Base-by-base conservation (phyloP, 2,888 invertebrate genomes). In the Augiades crinisus region DNA sequence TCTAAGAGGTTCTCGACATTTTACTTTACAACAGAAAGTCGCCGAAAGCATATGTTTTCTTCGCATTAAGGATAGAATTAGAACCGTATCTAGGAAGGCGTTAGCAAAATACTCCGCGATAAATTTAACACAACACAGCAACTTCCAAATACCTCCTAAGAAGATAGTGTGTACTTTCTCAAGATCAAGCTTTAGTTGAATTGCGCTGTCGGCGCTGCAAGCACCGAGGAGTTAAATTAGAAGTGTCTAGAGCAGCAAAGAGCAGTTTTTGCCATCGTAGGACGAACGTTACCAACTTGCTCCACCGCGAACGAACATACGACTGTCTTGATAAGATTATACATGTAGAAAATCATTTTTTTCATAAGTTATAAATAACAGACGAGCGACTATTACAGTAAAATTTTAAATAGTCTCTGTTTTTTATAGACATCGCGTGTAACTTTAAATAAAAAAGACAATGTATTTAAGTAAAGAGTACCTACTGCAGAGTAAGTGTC, bases 151-250 rank as follows among this genome's bases (percentile, higher is more conserved):
- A 37, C 27, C 37, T 10, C 10, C 44, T 45, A 17, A 38, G 47
- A 37, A 47, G 45, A 51, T 37, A 37, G 44, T 36, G 41, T 49
- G 38, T 38, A 51, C 30, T 45, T 51, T 51, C 51, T 45, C 45
- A 51, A 45, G 37, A 38, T 51, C 51, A 51, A 31, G 45, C 31
- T 45, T 31, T 38, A 45, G 51, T 45, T 44, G 51, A 45, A 51
- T 44, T 38, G 44, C 51, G 36, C 37, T 51, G 50, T 51, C 50
- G 38, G 24, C 55, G 43, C 46, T 55, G 30, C 46, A 50, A 46
- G 41, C 45, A 30, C 17, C 46, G 45, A 45, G 33, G 56, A 56
- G 57, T 60, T 62, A 59, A 62, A 60, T 63, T 62, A 57, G 58
- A 53, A 52, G 47, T 55, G 59, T 57, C 56, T 56, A 53, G 51